phyloP scores from a whole-genome alignment of 2,113 vertebrate genomes.

The zebrafish (Danio rerio) region DNA sequence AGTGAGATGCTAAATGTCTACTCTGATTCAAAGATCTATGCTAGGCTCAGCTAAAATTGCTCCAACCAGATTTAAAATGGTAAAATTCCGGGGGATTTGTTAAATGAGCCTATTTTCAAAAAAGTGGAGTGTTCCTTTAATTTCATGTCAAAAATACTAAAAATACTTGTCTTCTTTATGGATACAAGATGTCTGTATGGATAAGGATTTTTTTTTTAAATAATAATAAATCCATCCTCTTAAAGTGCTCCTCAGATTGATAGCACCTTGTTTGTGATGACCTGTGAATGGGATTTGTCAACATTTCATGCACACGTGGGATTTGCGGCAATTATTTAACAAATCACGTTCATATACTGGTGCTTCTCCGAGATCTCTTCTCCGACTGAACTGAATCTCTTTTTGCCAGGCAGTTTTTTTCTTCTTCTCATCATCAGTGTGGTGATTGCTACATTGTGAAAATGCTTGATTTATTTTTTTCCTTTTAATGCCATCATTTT shows the following conservation, averaged over 20 bases:
- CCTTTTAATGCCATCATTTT: slow-evolving; percentile 5
- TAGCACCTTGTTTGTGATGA: slow-evolving; percentile 7
- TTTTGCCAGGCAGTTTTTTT: neutral
- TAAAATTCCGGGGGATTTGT: too few species aligned
- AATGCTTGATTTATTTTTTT: slow-evolving; percentile 13
- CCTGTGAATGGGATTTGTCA: neutral
- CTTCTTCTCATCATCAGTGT: neutral
- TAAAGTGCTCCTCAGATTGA: slow-evolving; percentile 9
- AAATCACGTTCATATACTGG: neutral
- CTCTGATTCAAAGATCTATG: too few species aligned
- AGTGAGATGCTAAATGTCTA: too few species aligned
- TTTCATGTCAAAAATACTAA: neutral
- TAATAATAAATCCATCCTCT: neutral
- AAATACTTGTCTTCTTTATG: neutral
- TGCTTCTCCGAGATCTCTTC: neutral
- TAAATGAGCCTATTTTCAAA: too few species aligned
- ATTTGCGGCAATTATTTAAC: neutral
- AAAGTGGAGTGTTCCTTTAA: neutral
- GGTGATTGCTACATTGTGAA: slow-evolving; percentile 32
- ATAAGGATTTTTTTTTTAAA: neutral
- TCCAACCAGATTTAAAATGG: too few species aligned
- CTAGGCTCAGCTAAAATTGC: too few species aligned
- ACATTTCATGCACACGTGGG: neutral
- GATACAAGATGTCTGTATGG: neutral
- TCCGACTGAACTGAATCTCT: neutral